Percentiles rank a stretch among this genome's conserved stretches.
These are phyloP conservation scores for Otis tarda DNA, from an alignment of 2,113 vertebrate genomes.

Conservation along the genomic window DNA sequence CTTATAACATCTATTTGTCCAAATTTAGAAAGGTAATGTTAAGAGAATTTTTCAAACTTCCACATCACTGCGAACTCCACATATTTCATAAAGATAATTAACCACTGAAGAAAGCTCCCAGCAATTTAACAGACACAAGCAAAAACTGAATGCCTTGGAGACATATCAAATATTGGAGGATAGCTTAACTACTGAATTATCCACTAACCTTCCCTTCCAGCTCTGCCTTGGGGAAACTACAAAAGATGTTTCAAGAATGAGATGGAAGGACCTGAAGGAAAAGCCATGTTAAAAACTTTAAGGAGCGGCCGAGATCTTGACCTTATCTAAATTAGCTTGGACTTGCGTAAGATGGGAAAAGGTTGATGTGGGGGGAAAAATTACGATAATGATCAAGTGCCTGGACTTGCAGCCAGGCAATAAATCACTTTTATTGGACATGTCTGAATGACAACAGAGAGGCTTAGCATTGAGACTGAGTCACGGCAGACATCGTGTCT, in stretches of 20 bases:
- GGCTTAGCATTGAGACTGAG: neutral
- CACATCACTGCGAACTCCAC: constrained; percentile 2
- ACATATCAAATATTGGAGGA: constrained; percentile 59
- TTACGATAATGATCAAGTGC: constrained; percentile 44
- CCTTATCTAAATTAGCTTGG: constrained; percentile 58
- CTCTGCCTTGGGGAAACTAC: constrained; percentile 39
- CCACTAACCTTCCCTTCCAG: constrained; percentile 57
- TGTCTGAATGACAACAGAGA: constrained; percentile 10
- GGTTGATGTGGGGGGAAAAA: neutral
- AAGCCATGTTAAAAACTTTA: constrained; percentile 32
- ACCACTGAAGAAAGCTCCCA: constrained; percentile 48
- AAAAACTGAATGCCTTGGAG: constrained; percentile 51
- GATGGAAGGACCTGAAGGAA: constrained; percentile 19
- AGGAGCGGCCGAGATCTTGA: constrained; percentile 34
- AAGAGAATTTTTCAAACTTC: neutral
- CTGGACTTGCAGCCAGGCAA: constrained; percentile 45
- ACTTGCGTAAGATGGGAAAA: constrained; percentile 8
- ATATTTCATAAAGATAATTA: constrained; percentile 67
- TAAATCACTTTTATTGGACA: constrained; percentile 52
- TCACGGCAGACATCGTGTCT: neutral
- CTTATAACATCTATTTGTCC: neutral
- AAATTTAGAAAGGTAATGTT: neutral
- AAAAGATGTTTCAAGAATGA: constrained; percentile 56
- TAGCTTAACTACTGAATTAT: constrained; percentile 68
- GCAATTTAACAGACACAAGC: constrained; percentile 42